phyloP scores from a whole-genome alignment of 53 echinoderm and acorn worm genomes.

The Mesocentrotus franciscanus region DNA sequence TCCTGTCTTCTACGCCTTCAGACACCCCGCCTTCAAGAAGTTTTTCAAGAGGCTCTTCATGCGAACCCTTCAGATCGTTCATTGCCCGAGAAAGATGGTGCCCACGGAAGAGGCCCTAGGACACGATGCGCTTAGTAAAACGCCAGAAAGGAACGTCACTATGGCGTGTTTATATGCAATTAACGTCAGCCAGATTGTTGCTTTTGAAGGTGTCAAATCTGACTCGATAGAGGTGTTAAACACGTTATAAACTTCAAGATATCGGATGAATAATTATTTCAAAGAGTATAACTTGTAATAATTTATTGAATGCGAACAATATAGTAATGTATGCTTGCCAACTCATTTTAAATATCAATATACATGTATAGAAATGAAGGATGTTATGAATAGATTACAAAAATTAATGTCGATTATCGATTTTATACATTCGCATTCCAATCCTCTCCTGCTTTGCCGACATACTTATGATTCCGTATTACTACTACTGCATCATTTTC shows the following conservation, averaged over 20 bases:
- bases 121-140: no score
- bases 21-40: slow-evolving; percentile 53
- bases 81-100: not conserved
- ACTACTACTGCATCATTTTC: no score
- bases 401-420: not conserved
- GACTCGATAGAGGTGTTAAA: slow-evolving; percentile 2
- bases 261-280: not conserved
- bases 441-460: no score
- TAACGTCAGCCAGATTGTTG: slow-evolving; percentile 21
- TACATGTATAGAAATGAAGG: not conserved
- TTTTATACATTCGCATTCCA: not conserved
- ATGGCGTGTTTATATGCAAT: slow-evolving; percentile 37
- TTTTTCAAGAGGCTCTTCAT: slow-evolving; percentile 1
- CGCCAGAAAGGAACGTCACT: not conserved
- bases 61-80: not conserved
- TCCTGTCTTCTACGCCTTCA: slow-evolving; percentile 59
- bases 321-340: not conserved
- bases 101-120: not conserved
- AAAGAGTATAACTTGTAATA: not conserved
- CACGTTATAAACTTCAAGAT: not conserved
- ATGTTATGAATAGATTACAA: no score
- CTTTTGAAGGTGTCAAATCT: not conserved
- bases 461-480: no score
- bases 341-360: not conserved
- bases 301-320: not conserved